Evolutionary conservation across 2,888 invertebrate genomes (phyloP).

Genomic region (Chelonus formosanus): DNA sequence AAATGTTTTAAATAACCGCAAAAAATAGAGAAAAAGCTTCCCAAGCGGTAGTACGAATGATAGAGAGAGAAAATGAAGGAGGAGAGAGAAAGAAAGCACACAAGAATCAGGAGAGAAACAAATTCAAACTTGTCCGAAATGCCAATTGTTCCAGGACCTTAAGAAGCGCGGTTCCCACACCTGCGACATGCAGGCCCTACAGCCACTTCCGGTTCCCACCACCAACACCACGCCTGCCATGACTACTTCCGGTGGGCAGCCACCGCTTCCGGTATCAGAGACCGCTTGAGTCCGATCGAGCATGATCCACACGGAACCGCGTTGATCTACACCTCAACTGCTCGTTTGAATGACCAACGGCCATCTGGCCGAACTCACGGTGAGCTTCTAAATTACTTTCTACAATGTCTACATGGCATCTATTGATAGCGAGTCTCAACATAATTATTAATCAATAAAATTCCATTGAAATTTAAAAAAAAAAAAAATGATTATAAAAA

Average conservation of each 20-base stretch:
- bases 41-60: neutral
- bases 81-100: conserved; percentile 25
- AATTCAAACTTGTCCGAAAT: conserved; percentile 55
- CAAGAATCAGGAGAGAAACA: conserved; percentile 32
- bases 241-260: conserved; percentile 60
- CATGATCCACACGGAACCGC: conserved; percentile 45
- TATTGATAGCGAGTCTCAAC: neutral
- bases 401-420: neutral
- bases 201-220: conserved; percentile 62
- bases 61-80: conserved; percentile 21
- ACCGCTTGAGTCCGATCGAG: conserved; percentile 59
- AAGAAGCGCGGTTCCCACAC: conserved; percentile 65
- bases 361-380: conserved; percentile 57
- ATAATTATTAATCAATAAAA: neutral
- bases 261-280: conserved; percentile 59
- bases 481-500: too few relatives aligned
- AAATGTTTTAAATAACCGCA: too few relatives aligned
- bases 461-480: neutral
- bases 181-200: conserved; percentile 65
- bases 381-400: conserved; percentile 48
- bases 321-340: conserved; percentile 41
- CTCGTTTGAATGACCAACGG: conserved; percentile 42
- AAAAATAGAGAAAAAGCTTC: too few relatives aligned
- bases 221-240: conserved; percentile 56
- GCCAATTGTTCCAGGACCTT: conserved; percentile 64